phyloP scores from a whole-genome alignment of 1,140 invertebrate genomes.

The Gonatopus flavifemur region DNA sequence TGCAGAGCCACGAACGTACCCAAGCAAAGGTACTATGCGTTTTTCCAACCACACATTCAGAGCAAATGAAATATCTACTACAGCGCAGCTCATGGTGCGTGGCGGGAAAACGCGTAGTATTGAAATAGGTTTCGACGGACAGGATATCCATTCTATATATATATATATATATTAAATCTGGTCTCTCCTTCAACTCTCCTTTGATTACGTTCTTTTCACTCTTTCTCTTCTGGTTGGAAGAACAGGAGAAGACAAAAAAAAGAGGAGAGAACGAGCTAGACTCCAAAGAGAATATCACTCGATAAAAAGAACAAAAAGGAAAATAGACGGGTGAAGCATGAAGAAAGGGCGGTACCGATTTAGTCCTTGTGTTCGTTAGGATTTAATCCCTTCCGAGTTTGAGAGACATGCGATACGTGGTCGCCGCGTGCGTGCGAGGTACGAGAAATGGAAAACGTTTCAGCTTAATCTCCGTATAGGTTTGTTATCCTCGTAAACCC shows the following conservation, averaged over 20 bases:
- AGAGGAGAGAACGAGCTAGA: not conserved
- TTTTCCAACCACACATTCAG: too few relatives aligned
- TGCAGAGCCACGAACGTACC: too few relatives aligned
- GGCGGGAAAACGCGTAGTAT: too few relatives aligned
- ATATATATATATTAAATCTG: constrained; percentile 34
- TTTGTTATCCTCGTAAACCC: constrained; percentile 20
- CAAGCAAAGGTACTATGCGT: too few relatives aligned
- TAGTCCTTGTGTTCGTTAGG: constrained; percentile 38
- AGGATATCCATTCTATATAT: constrained; percentile 49
- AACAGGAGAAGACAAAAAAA: not conserved
- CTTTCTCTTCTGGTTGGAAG: not conserved
- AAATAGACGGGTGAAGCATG: constrained; percentile 20
- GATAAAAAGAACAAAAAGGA: constrained; percentile 26
- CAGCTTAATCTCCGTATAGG: constrained; percentile 39
- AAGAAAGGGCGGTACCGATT: constrained; percentile 52
- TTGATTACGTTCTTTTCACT: not conserved
- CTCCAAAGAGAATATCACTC: constrained; percentile 23
- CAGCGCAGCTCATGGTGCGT: too few relatives aligned
- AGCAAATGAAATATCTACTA: too few relatives aligned
- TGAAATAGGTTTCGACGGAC: constrained; percentile 32
- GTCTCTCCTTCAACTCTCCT: constrained; percentile 1
- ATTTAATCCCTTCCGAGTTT: constrained; percentile 28
- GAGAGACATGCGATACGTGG: constrained; percentile 40
- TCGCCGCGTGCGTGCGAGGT: constrained; percentile 23
- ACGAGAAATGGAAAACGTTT: constrained; percentile 44